Percentiles rank a stretch among this genome's conserved stretches.
Evolutionary conservation across 1,140 invertebrate species (phyloP).

Genomic region (Agraylea sexmaculata): DNA sequence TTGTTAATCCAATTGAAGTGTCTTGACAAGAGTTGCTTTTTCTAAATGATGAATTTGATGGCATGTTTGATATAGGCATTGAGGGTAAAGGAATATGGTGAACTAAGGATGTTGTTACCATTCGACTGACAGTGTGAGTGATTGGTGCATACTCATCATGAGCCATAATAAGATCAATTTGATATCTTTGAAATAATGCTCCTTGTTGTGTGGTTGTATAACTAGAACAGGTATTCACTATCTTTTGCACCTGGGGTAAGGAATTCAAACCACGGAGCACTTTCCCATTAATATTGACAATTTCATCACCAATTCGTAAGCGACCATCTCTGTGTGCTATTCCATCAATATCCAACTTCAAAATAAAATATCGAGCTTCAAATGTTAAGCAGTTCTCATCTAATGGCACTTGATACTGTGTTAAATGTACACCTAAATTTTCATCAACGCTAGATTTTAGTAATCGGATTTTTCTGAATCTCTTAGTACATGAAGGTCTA

Average conservation of each 20-base stretch:
- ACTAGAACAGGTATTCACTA: slow-evolving; percentile 40
- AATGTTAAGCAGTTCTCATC: slow-evolving; percentile 37
- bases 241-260: slow-evolving; percentile 48
- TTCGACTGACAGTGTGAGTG: slow-evolving; percentile 23
- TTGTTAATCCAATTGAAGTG: too few relatives aligned
- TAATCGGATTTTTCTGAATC: slow-evolving; percentile 44
- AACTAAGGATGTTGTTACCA: slow-evolving; percentile 20
- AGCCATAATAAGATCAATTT: slow-evolving; percentile 51
- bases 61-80: slow-evolving; percentile 24
- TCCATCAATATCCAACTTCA: slow-evolving; percentile 66
- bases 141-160: slow-evolving; percentile 43
- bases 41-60: too few relatives aligned
- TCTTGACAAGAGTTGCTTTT: too few relatives aligned
- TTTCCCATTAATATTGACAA: slow-evolving; percentile 75
- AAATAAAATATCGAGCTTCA: slow-evolving; percentile 67
- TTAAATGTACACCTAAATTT: slow-evolving; percentile 55
- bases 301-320: slow-evolving; percentile 69
- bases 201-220: slow-evolving; percentile 33
- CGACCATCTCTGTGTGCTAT: slow-evolving; percentile 74
- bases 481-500: slow-evolving; percentile 35
- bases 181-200: slow-evolving; percentile 38
- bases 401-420: slow-evolving; percentile 47
- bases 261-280: slow-evolving; percentile 62
- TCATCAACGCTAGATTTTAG: slow-evolving; percentile 51
- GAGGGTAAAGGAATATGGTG: slow-evolving; percentile 20